Evolutionary conservation across 2,888 invertebrate species (phyloP).

Genomic region (Caenorhabditis auriculariae): DNA sequence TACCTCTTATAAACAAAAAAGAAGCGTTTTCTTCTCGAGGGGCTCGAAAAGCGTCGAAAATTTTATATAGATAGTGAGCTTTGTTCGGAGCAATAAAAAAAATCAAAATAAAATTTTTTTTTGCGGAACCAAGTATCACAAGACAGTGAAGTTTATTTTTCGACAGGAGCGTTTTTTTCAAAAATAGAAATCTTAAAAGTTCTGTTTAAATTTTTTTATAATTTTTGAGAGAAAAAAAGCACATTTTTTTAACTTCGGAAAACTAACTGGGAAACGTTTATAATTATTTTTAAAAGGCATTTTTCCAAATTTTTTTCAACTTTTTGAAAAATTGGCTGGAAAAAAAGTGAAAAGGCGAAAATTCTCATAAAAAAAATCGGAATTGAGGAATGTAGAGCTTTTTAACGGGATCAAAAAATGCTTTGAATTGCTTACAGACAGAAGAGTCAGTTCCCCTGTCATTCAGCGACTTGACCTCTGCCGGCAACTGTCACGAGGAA

Average conservation of each 20-base stretch:
- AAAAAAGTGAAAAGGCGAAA: slow-evolving; percentile 5
- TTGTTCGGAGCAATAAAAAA: not conserved
- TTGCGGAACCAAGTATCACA: not conserved
- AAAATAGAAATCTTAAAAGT: not conserved
- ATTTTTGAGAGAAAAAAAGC: too few relatives aligned
- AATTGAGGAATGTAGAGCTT: not conserved
- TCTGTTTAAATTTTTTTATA: too few relatives aligned
- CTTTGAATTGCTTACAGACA: slow-evolving; percentile 14
- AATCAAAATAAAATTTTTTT: not conserved
- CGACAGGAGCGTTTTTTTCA: too few relatives aligned
- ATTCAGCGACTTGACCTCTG: slow-evolving; percentile 55
- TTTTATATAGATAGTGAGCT: not conserved
- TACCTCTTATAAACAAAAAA: too few relatives aligned
- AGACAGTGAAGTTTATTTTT: not conserved
- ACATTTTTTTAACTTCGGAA: too few relatives aligned
- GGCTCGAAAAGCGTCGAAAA: not conserved
- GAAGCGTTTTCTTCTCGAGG: too few relatives aligned
- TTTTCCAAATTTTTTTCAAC: not conserved
- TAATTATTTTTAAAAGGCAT: not conserved
- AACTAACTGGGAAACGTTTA: not conserved
- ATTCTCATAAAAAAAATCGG: not conserved
- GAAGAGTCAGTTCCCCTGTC: slow-evolving; percentile 27
- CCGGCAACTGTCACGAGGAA: slow-evolving; percentile 55
- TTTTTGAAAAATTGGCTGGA: too few relatives aligned
- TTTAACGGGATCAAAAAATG: not conserved